These are phyloP conservation scores for Rhizomys pruinosus DNA, from an alignment of 2,113 vertebrate species.

Conservation along the genomic window DNA sequence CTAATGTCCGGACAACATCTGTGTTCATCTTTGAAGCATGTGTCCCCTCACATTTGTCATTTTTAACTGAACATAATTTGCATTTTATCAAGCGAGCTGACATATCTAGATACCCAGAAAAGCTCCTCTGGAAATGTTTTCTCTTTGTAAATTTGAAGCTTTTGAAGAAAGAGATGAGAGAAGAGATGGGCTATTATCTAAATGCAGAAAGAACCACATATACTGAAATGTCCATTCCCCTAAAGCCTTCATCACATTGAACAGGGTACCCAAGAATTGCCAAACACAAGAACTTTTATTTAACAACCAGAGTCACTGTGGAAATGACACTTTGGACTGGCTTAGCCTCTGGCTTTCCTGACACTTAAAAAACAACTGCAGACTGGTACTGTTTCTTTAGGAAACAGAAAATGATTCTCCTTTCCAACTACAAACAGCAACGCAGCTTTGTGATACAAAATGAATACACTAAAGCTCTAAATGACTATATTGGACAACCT, in stretches of 20 bases:
- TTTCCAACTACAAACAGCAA: background rate
- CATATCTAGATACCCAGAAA: background rate
- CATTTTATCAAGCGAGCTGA: background rate
- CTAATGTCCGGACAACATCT: background rate
- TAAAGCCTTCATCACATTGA: background rate
- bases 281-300: conserved; percentile 17
- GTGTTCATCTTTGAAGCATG: background rate
- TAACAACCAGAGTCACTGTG: background rate
- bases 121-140: background rate
- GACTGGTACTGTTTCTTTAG: background rate
- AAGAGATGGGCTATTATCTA: background rate
- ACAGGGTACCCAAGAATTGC: background rate
- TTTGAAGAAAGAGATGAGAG: background rate
- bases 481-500: background rate
- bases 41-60: background rate
- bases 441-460: background rate
- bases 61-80: background rate
- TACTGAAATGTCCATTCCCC: background rate
- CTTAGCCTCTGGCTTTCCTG: conserved; percentile 4
- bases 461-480: background rate
- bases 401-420: background rate
- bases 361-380: background rate
- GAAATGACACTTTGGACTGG: background rate
- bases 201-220: background rate
- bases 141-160: background rate